Percentiles rank a stretch among this genome's conserved stretches.
These are phyloP conservation scores for Ceratoteleas bidentatus DNA, from an alignment of 1,140 invertebrate species.

Conservation along the genomic window DNA sequence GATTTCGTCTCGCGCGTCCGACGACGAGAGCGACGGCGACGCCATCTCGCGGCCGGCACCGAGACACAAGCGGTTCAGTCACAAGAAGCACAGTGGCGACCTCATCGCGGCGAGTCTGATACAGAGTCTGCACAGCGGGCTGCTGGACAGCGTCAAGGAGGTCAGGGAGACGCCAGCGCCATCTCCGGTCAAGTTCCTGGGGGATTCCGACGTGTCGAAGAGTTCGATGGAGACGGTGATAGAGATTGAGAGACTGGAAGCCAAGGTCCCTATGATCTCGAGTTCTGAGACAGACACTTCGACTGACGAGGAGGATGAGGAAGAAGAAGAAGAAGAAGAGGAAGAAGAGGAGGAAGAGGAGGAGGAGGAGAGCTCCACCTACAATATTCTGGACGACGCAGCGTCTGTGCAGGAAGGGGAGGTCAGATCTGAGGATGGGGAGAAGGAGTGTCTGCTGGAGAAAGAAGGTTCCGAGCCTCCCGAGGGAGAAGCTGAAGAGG, in stretches of 20 bases:
- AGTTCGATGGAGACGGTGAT: constrained; percentile 43
- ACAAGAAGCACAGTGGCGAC: constrained; percentile 82
- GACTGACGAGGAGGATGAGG: constrained; percentile 62
- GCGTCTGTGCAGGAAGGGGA: constrained; percentile 61
- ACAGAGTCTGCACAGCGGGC: constrained; percentile 84
- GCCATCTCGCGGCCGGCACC: constrained; percentile 59
- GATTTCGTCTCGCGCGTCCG: constrained; percentile 75
- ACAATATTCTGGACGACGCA: constrained; percentile 73
- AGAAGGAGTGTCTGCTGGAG: constrained; percentile 5
- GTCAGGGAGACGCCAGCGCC: constrained; percentile 80
- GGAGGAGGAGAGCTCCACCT: constrained; percentile 76
- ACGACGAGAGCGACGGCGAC: constrained; percentile 51
- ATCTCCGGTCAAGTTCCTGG: constrained; percentile 70
- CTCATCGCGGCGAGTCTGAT: constrained; percentile 85
- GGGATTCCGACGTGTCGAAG: constrained; percentile 41
- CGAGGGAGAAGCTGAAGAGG: too few relatives aligned
- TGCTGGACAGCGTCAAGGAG: constrained; percentile 83
- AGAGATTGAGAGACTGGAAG: constrained; percentile 10
- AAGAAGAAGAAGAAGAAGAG: constrained; percentile 71
- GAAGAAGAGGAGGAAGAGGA: constrained; percentile 72
- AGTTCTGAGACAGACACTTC: constrained; percentile 76
- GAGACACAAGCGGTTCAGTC: constrained; percentile 79
- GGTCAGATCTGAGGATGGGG: constrained; percentile 13
- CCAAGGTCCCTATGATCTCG: constrained; percentile 65
- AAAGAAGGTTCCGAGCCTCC: constrained; percentile 6